phyloP scores from a whole-genome alignment of 2,113 vertebrate species.

The Bucco capensis region DNA sequence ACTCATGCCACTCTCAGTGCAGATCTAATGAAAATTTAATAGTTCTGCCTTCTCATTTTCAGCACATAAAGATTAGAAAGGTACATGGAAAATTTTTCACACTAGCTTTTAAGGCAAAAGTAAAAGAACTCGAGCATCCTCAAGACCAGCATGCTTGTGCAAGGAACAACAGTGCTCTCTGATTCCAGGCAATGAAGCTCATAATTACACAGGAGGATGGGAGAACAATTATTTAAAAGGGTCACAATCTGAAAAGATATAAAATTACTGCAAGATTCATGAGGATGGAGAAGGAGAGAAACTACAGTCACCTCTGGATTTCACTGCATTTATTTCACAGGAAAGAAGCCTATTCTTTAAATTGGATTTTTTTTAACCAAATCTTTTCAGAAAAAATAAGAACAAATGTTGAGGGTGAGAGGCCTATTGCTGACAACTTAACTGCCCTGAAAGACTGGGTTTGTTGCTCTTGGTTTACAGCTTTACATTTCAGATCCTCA shows the following conservation, averaged over 20 bases:
- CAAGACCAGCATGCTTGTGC: rapidly evolving
- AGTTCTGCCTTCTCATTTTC: not conserved
- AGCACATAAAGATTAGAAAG: not conserved
- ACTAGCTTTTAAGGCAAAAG: not conserved
- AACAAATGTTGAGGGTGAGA: not conserved
- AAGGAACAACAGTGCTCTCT: rapidly evolving
- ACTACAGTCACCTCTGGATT: not conserved
- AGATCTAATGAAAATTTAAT: slow-evolving; percentile 22
- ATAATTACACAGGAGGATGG: not conserved
- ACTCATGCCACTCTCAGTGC: not conserved
- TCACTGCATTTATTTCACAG: not conserved
- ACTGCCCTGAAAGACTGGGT: not conserved
- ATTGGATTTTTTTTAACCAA: not conserved
- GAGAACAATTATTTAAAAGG: not conserved
- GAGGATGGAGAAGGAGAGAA: not conserved
- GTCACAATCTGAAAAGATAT: not conserved
- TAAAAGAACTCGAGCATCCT: not conserved
- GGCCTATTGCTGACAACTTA: not conserved
- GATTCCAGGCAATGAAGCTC: not conserved
- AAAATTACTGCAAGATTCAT: not conserved
- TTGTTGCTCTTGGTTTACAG: not conserved
- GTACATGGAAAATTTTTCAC: not conserved
- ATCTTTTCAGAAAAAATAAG: not conserved
- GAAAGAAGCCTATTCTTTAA: not conserved
- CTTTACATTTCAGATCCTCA: not conserved